phyloP scores from a whole-genome alignment of 2,113 vertebrate species.

The Aythya baeri region DNA sequence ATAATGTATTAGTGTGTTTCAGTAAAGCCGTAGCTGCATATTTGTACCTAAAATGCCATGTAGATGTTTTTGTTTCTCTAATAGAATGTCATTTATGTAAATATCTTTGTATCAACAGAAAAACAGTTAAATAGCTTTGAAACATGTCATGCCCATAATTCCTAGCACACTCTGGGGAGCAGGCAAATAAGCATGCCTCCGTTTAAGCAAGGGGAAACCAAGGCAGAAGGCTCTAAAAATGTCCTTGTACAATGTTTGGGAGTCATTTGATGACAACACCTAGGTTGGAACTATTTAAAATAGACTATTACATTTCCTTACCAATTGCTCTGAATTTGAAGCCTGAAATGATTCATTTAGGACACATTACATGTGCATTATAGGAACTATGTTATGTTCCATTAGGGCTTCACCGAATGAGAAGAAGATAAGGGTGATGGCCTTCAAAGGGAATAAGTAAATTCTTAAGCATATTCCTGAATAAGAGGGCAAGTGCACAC shows the following conservation, averaged over 20 bases:
- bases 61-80: not conserved
- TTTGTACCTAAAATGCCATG: constrained; percentile 3
- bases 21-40: not conserved
- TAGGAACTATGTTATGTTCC: not conserved
- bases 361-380: rapidly evolving
- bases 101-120: not conserved
- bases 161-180: rapidly evolving
- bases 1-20: not conserved
- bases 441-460: not conserved
- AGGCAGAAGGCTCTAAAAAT: not conserved
- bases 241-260: rapidly evolving
- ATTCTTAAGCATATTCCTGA: not conserved
- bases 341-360: not conserved
- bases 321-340: not conserved
- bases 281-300: not conserved
- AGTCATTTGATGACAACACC: not conserved
- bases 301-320: not conserved
- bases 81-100: not conserved
- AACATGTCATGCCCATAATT: not conserved
- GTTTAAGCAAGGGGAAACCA: not conserved
- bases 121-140: not conserved
- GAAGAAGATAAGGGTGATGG: not conserved
- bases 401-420: not conserved
- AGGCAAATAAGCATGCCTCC: not conserved
- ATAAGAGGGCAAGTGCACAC: not conserved